Conservation (phyloP, 2,113 vertebrate species). For the Oenanthe oenanthe region DNA sequence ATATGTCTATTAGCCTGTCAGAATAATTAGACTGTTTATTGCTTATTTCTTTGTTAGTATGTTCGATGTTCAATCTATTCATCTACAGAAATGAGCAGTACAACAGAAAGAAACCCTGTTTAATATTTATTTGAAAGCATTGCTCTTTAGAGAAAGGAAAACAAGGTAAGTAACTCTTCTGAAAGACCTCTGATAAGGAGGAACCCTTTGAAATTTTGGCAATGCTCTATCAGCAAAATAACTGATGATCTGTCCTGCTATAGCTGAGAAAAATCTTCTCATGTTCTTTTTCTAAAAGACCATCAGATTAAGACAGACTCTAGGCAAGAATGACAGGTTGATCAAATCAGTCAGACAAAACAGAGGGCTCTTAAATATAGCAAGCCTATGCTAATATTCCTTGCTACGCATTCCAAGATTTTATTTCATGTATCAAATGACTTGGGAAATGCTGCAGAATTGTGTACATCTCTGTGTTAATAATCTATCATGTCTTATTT, state of each 20-base stretch:
- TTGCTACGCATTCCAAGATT: neutral
- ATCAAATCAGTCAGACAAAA: neutral
- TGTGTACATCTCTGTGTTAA: neutral
- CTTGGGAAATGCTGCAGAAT: neutral
- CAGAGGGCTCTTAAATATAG: neutral
- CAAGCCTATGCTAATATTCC: neutral
- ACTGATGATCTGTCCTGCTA: neutral
- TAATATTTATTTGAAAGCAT: neutral
- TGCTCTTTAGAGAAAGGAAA: neutral
- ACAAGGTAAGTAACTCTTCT: neutral
- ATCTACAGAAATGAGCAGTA: neutral
- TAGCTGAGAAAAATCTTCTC: neutral
- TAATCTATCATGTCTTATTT: neutral
- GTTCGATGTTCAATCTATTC: neutral
- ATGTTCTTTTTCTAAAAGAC: neutral
- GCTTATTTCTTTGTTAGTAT: neutral
- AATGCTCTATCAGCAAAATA: neutral
- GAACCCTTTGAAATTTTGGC: neutral
- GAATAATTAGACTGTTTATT: neutral
- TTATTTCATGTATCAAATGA: neutral
- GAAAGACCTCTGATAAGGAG: neutral
- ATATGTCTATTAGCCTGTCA: neutral
- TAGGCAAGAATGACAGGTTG: neutral
- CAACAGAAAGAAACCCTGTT: neutral
- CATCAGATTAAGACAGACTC: neutral